Percentiles rank a stretch among this genome's conserved stretches.
phyloP scores from a whole-genome alignment of 1,140 invertebrate genomes.

The Magallana ariakensis region DNA sequence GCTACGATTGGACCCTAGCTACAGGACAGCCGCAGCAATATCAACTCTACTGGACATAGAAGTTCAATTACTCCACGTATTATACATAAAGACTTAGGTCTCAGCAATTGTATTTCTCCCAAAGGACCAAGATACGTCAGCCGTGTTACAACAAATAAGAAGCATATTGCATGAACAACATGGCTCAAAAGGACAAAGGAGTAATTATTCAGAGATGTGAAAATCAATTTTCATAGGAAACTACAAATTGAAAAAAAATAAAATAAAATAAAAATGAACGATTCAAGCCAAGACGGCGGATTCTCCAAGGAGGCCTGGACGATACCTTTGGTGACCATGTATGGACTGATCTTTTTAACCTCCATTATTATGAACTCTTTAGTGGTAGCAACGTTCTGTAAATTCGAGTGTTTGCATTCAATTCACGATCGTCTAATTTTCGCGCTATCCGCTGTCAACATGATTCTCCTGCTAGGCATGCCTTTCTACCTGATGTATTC shows the following conservation, averaged over 20 bases:
- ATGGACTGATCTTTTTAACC: not conserved
- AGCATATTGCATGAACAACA: not conserved
- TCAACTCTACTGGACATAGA: not conserved
- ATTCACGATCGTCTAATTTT: constrained; percentile 18
- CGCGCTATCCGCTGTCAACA: constrained; percentile 1
- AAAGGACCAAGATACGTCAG: not conserved
- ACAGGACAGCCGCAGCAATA: not conserved
- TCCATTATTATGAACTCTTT: constrained; percentile 6
- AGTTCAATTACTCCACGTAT: not conserved
- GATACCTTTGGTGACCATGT: not conserved
- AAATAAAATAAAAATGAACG: not conserved
- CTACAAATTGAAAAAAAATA: not conserved
- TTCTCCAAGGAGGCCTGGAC: not conserved
- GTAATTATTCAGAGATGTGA: not conserved
- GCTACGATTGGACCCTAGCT: not conserved
- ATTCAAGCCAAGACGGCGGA: not conserved
- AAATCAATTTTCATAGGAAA: not conserved
- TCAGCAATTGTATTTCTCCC: not conserved
- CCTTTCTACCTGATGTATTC: constrained; percentile 26
- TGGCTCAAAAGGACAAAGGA: not conserved
- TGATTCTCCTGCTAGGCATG: not conserved
- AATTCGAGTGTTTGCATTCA: not conserved
- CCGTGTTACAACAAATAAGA: not conserved
- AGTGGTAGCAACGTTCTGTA: not conserved
- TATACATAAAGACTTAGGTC: not conserved